These are phyloP conservation scores for Molothrus aeneus DNA, from an alignment of 2,797 vertebrate genomes.

Conservation along the genomic window DNA sequence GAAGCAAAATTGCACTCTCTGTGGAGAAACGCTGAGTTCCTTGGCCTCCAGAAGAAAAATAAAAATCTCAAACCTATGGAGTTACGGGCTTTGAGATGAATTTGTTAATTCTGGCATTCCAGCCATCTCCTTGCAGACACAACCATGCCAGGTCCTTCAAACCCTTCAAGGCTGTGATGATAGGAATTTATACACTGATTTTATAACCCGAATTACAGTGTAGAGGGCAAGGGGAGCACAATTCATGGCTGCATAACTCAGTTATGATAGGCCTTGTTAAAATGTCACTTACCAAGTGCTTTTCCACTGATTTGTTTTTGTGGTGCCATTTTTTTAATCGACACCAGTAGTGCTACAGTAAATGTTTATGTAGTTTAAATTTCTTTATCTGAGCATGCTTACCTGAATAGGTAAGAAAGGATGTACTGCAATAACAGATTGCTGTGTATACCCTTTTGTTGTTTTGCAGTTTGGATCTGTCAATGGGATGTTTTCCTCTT, in stretches of 20 bases:
- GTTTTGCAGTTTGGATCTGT: background rate
- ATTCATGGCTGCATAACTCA: background rate
- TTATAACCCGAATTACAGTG: background rate
- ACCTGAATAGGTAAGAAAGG: background rate
- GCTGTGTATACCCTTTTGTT: background rate
- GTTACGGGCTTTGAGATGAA: background rate
- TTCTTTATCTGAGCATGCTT: background rate
- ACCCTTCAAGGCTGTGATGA: background rate
- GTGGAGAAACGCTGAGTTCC: background rate
- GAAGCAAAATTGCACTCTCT: background rate
- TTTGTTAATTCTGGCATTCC: background rate
- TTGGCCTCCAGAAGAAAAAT: background rate
- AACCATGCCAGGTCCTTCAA: background rate
- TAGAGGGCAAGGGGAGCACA: rapidly evolving
- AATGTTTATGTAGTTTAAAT: background rate
- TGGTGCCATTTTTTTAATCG: background rate
- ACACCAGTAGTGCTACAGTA: background rate
- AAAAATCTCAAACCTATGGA: background rate
- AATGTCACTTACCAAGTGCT: background rate
- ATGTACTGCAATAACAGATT: background rate
- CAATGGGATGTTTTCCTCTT: background rate
- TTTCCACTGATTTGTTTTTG: background rate
- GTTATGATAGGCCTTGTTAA: background rate
- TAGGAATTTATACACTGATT: background rate
- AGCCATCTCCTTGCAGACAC: background rate